Evolutionary conservation across 2,888 invertebrate genomes (phyloP).

Genomic region (Chalcosyrphus nemorum): DNA sequence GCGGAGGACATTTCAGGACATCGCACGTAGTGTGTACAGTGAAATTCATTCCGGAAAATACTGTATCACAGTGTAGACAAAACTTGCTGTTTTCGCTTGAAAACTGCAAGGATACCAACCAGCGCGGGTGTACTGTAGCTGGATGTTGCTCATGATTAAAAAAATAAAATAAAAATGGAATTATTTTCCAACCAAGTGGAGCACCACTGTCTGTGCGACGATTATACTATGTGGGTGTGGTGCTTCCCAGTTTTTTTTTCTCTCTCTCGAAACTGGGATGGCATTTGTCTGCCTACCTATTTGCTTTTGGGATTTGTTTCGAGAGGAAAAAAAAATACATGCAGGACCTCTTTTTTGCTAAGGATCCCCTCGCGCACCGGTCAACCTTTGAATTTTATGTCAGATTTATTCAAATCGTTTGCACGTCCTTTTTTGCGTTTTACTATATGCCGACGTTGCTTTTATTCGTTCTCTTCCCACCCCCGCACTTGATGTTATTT

Average conservation of each 20-base stretch:
- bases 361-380: neutral
- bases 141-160: constrained; percentile 40
- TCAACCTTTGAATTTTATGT: constrained; percentile 66
- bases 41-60: constrained; percentile 20
- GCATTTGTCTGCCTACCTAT: constrained; percentile 59
- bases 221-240: constrained; percentile 17
- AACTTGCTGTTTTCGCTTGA: constrained; percentile 32
- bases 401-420: constrained; percentile 71
- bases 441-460: neutral
- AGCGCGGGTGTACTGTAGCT: no score
- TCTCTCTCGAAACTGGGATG: constrained; percentile 19
- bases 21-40: constrained; percentile 34
- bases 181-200: constrained; percentile 41
- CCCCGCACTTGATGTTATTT: neutral
- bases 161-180: constrained; percentile 17
- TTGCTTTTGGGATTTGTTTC: constrained; percentile 48
- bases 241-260: neutral
- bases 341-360: no score
- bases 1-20: constrained; percentile 42
- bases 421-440: constrained; percentile 50
- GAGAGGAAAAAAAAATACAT: constrained; percentile 18
- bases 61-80: constrained; percentile 26
- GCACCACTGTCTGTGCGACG: constrained; percentile 13
- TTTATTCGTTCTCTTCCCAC: constrained; percentile 24
- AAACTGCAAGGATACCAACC: constrained; percentile 2